Conservation (phyloP, 30 jellyfish, hydroid and myxozoan species). For the Aurelia coerulea region DNA sequence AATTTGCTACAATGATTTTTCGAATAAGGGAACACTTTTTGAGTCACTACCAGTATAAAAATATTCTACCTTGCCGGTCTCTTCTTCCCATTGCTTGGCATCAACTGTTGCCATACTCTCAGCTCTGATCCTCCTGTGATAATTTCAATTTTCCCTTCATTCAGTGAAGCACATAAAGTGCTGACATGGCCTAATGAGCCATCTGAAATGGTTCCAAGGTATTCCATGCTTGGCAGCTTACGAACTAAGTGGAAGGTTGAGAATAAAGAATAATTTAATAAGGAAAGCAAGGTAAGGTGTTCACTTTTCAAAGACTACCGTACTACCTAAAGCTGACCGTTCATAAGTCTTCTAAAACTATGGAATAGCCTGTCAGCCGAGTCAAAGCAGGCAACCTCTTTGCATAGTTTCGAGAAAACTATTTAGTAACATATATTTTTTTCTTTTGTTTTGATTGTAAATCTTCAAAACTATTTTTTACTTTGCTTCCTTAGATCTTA, state of each 20-base stretch:
- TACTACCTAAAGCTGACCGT: too few species aligned
- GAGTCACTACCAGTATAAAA: not conserved
- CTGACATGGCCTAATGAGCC: conserved; percentile 65
- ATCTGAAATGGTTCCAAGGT: conserved; percentile 88
- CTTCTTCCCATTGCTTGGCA: conserved; percentile 39
- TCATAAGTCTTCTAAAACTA: too few species aligned
- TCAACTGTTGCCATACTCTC: conserved; percentile 81
- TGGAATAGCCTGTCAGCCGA: too few species aligned
- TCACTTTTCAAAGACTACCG: too few species aligned
- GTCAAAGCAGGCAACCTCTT: too few species aligned
- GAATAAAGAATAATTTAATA: not conserved
- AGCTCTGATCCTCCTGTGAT: conserved; percentile 92
- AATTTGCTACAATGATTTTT: not conserved
- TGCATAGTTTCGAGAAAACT: too few species aligned
- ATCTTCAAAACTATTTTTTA: too few species aligned
- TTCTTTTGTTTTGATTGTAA: too few species aligned
- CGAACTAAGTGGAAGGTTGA: conserved; percentile 59
- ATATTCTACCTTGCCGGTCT: conserved; percentile 65
- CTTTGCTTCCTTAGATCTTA: too few species aligned
- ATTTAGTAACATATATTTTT: too few species aligned
- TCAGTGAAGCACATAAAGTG: conserved; percentile 46
- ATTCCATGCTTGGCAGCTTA: conserved; percentile 81
- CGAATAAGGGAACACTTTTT: not conserved
- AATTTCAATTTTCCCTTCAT: conserved; percentile 61
- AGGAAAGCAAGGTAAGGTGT: not conserved